phyloP scores from a whole-genome alignment of 2,797 vertebrate genomes.

The Pogonophryne albipinna region DNA sequence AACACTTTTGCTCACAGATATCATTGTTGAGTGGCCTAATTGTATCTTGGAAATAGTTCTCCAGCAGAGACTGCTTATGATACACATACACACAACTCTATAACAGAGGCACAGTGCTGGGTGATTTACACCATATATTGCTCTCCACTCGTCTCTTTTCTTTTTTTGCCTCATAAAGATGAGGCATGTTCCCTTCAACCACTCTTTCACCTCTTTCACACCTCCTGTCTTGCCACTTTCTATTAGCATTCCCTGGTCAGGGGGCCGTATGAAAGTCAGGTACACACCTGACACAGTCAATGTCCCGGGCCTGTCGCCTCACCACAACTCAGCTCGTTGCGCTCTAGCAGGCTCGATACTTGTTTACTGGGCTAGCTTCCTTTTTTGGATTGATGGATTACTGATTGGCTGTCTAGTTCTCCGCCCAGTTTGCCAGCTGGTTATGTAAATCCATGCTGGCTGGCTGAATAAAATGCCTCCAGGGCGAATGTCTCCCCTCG shows the following conservation, averaged over 20 bases:
- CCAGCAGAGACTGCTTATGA: background rate
- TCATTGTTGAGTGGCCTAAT: constrained; percentile 2
- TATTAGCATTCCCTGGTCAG: constrained; percentile 67
- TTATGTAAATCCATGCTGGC: constrained; percentile 47
- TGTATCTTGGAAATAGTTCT: background rate
- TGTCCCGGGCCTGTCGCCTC: constrained; percentile 52
- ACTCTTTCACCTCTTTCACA: constrained; percentile 58
- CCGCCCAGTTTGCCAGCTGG: constrained; percentile 36
- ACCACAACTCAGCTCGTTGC: constrained; percentile 36
- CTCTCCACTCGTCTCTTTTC: constrained; percentile 29
- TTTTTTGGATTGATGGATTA: constrained; percentile 48
- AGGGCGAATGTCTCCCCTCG: constrained; percentile 31
- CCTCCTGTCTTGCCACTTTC: constrained; percentile 65
- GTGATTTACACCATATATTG: constrained; percentile 37
- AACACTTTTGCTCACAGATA: background rate
- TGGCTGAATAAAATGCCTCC: constrained; percentile 40
- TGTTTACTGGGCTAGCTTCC: constrained; percentile 33
- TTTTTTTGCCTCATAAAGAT: constrained; percentile 50
- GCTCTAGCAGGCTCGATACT: constrained; percentile 18
- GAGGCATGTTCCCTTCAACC: constrained; percentile 45
- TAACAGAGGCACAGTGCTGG: background rate
- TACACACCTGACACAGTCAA: constrained; percentile 70
- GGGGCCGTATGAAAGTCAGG: constrained; percentile 56
- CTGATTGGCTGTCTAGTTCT: constrained; percentile 38
- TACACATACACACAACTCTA: background rate